phyloP scores from a whole-genome alignment of 2,888 invertebrate genomes.

The Pristionchus mayeri region DNA sequence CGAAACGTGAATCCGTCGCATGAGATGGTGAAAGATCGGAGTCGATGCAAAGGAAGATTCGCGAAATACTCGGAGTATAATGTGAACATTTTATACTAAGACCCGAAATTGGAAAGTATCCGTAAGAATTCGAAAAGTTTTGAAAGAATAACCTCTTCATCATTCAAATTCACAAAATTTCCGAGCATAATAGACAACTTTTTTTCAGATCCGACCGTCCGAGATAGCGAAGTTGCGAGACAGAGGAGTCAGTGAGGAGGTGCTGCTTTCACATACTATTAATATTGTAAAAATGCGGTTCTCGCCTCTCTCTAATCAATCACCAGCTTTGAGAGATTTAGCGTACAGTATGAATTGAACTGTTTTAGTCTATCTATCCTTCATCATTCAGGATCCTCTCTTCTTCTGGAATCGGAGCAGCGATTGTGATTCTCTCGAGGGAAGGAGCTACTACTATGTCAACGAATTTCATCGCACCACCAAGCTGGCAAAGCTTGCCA shows the following conservation, averaged over 20 bases:
- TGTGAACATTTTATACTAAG: background rate
- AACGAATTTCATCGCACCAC: background rate
- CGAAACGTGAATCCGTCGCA: background rate
- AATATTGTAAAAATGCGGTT: too few species aligned
- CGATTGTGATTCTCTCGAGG: background rate
- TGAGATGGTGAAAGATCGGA: background rate
- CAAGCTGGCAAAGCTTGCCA: background rate
- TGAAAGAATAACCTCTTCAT: background rate
- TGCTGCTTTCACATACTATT: too few species aligned
- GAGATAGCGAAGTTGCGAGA: background rate
- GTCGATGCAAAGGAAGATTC: background rate
- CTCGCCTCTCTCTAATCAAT: too few species aligned
- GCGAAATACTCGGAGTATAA: slow-evolving; percentile 15
- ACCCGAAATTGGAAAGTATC: background rate
- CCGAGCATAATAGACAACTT: background rate
- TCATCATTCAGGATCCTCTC: background rate
- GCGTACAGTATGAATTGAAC: too few species aligned
- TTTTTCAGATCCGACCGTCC: background rate
- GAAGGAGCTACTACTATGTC: background rate
- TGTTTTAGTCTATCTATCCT: too few species aligned
- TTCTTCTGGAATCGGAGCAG: background rate
- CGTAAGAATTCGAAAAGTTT: background rate
- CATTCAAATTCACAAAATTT: background rate
- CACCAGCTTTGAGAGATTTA: too few species aligned
- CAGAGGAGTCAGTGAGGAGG: background rate